Percentiles rank a stretch among this genome's conserved stretches.
These are phyloP conservation scores for Pseudochirops corinnae DNA, from an alignment of 2,797 vertebrate genomes.

Conservation along the genomic window DNA sequence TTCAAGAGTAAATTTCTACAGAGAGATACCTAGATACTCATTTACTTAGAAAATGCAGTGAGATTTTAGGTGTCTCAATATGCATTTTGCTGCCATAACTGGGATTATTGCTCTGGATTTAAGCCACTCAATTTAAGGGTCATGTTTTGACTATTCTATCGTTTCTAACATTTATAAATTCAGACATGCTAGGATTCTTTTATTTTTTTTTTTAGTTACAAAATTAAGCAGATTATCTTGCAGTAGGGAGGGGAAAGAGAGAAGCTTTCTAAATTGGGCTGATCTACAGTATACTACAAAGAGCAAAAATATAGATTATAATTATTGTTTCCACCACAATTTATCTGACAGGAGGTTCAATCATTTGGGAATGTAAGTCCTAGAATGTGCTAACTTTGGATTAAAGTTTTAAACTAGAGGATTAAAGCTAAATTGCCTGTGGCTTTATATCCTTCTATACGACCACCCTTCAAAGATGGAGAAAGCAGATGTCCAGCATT, in stretches of 20 bases:
- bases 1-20: constrained; percentile 35
- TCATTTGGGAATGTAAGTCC: constrained; percentile 15
- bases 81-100: constrained; percentile 18
- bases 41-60: constrained; percentile 1
- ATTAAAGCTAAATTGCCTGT: not conserved
- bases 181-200: constrained; percentile 7
- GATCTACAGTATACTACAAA: not conserved
- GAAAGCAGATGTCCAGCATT: constrained; percentile 70
- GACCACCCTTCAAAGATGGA: not conserved
- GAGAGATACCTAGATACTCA: constrained; percentile 19
- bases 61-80: constrained; percentile 18
- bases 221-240: not conserved
- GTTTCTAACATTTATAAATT: constrained; percentile 41
- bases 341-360: constrained; percentile 19
- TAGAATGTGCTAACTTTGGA: not conserved
- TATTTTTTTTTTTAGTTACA: constrained; percentile 21
- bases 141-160: not conserved
- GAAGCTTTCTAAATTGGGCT: constrained; percentile 14
- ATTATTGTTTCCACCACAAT: constrained; percentile 34
- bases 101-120: not conserved
- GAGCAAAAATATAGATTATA: not conserved
- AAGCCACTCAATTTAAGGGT: not conserved
- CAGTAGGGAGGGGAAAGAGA: constrained; percentile 17
- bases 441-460: not conserved
- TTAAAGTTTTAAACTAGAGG: constrained; percentile 7